Base-by-base conservation (phyloP, 2,797 vertebrate genomes). In the Scleropages formosus region DNA sequence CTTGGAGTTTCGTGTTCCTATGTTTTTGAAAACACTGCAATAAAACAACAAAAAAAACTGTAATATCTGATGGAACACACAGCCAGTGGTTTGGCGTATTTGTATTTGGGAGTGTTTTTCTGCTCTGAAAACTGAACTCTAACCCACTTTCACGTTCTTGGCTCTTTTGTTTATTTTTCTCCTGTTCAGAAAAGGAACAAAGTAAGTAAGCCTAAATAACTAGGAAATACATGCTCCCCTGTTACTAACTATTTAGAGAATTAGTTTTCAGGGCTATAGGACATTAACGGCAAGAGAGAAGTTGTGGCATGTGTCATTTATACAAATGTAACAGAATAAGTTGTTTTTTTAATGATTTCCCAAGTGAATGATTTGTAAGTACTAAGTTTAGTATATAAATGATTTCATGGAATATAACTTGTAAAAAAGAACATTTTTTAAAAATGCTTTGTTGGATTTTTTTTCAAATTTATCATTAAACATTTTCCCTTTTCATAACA, bases 71-170 rank as follows among this genome's bases (percentile, higher is more conserved):
- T 18, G 26, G 27, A 47, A 22, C 46, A 27, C 39, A 22, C 51
- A 24, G 31, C 31, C 53, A 1, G 26, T 13, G 39, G 15, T 75
- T 49, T 26, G 69, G 2, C n/a, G 16, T 31, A 24, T 18, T 26
- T 27, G 49, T 56, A 4, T 64, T 31, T 59, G 16, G 51, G 1
- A 16, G 60, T 56, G 49, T 71, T 62, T 63, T 51, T 76, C n/a
- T 56, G n/a, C 27, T 20, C 68, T 39, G 26, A 56, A 22, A 61
- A 61, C 20, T 91, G 86, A 90, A 90, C 89, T 90, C 89, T 90
- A 80, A 89, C 89, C 91, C 49, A 90, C 74, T 88, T 89, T 84
- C 82, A 65, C 20, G 44, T 49, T 68, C 58, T 65, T 39, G 12
- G 56, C 4, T 39, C 53, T 59, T 60, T 61, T 20, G 27, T 73